phyloP scores from a whole-genome alignment of 2,797 vertebrate species.

The Euphonia xanthogaster region DNA sequence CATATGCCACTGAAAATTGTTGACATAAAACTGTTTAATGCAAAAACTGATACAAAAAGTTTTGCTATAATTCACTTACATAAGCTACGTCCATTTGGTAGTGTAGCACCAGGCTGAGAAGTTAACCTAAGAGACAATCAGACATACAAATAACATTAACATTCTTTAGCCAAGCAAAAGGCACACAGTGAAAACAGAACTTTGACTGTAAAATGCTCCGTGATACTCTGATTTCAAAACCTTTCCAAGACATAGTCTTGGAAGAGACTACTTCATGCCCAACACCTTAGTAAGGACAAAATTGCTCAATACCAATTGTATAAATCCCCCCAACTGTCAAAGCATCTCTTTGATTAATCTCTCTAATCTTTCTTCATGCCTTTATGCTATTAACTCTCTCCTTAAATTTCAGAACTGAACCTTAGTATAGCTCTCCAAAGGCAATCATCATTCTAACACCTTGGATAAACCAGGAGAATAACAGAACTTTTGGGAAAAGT shows the following conservation, averaged over 20 bases:
- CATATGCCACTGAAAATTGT: background rate
- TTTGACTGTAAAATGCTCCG: background rate
- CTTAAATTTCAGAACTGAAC: background rate
- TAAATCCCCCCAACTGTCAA: background rate
- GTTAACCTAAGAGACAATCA: conserved; percentile 85
- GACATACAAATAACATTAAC: conserved; percentile 35
- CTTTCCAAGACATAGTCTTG: rapidly evolving
- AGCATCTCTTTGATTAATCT: background rate
- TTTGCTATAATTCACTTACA: conserved; percentile 71
- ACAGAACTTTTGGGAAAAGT: background rate
- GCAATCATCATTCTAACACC: background rate
- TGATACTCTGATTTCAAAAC: background rate
- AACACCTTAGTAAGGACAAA: background rate
- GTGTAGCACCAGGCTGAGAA: conserved; percentile 85
- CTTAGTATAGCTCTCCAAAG: background rate
- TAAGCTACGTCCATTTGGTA: conserved; percentile 95
- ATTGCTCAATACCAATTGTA: background rate
- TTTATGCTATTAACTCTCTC: background rate
- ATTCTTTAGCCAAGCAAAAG: background rate
- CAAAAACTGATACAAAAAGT: background rate
- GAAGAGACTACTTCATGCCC: background rate
- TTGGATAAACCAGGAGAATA: background rate
- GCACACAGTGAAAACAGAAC: background rate
- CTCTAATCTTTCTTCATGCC: background rate
- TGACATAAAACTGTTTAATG: background rate